phyloP scores from a whole-genome alignment of 2,888 invertebrate genomes.

The Ctena decussata region DNA sequence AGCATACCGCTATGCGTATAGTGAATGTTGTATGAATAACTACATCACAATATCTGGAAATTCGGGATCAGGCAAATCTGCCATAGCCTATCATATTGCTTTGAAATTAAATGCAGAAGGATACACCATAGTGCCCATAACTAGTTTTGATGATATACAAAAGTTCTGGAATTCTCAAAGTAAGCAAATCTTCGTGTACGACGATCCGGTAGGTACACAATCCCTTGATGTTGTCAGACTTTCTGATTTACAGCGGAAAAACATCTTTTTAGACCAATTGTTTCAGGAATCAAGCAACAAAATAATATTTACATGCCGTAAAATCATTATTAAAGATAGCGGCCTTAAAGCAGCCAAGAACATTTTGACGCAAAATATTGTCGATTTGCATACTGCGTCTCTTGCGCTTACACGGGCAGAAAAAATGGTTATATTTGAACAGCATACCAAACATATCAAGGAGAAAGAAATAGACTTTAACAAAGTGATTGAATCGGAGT shows the following conservation, averaged over 20 bases:
- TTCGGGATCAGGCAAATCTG: constrained; percentile 8
- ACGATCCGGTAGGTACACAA: constrained; percentile 12
- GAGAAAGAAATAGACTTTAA: background rate
- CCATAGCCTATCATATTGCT: constrained; percentile 12
- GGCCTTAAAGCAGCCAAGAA: background rate
- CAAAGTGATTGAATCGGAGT: background rate
- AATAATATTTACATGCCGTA: background rate
- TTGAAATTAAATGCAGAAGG: background rate
- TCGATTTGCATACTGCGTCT: background rate
- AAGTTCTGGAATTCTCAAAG: background rate
- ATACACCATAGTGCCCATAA: background rate
- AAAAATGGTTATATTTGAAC: background rate
- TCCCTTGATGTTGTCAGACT: background rate
- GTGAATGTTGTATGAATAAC: background rate
- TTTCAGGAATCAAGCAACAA: background rate
- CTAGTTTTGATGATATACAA: background rate
- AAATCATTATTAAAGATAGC: background rate
- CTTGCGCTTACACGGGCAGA: background rate
- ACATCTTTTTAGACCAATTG: background rate
- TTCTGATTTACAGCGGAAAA: background rate
- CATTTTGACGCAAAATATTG: background rate
- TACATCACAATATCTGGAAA: background rate
- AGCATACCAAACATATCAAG: background rate
- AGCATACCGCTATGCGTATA: background rate
- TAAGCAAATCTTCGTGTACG: background rate